Percentiles rank a stretch among this genome's conserved stretches.
Evolutionary conservation across 1,140 invertebrate genomes (phyloP).

Genomic region (Drosophila sturtevanti): DNA sequence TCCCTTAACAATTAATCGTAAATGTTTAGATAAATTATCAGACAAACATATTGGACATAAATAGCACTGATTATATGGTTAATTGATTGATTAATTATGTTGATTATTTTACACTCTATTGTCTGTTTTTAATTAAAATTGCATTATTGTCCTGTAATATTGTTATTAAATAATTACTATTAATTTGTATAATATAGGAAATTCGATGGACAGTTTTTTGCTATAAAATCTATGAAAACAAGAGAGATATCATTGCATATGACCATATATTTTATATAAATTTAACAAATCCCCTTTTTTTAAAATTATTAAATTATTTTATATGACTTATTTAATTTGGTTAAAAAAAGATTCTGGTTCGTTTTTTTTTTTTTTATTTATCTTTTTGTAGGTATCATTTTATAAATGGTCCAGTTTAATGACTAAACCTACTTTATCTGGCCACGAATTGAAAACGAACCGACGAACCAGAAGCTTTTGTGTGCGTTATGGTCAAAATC

Average conservation of each 20-base stretch:
- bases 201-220: too few relatives aligned
- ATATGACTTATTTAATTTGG: not conserved
- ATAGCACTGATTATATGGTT: not conserved
- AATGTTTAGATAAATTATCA: too few relatives aligned
- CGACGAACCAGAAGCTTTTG: conserved; percentile 5
- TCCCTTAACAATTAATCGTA: too few relatives aligned
- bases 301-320: not conserved
- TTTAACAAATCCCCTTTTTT: too few relatives aligned
- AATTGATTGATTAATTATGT: too few relatives aligned
- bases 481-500: conserved; percentile 8
- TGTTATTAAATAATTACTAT: not conserved
- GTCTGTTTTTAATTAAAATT: not conserved
- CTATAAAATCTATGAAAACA: too few relatives aligned
- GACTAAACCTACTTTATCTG: not conserved
- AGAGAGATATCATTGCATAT: too few relatives aligned
- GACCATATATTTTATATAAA: too few relatives aligned
- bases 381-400: not conserved
- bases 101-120: not conserved
- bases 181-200: not conserved
- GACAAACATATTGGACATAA: too few relatives aligned
- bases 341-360: not conserved
- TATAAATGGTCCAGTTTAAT: not conserved
- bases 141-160: not conserved
- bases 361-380: not conserved
- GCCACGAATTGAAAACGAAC: conserved; percentile 1